Evolutionary conservation across 1,140 invertebrate genomes (phyloP), one percentile per base, ranked within the genome.

Genomic region (Agrypnia vestita): DNA sequence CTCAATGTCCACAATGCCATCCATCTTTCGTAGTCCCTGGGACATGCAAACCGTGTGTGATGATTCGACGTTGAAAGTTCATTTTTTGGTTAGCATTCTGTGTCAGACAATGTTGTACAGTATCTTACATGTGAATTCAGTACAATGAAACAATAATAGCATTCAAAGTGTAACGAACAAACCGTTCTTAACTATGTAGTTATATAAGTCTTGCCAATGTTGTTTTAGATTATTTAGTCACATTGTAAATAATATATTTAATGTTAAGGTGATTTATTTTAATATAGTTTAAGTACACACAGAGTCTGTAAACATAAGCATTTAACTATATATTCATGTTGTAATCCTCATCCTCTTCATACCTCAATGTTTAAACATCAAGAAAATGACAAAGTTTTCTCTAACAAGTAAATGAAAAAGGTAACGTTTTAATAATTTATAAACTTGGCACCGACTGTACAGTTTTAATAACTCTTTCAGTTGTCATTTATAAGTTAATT

Each of bases 1-100:
- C 90, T 7, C 85, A 89, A 56, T 92, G 91, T 74, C 91, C 91
- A 0, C 90, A 92, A 80, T 92, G 91, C 83, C 91, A 92, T 85
- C 91, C 91, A 13, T 91, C 90, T 13, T 92, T 91, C 80, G 84
- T 92, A 25, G 85, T 87, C 25, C 91, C 91, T 4, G 91, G 91
- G 43, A 89, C 89, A 46, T 92, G 91, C 81, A 90, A 91, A 82
- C 91, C 91, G 4, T 92, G 91, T 76, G 87, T 92, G 25, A 88
- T 89, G 1, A 88, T 88, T 64, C 86, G 88, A 85, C 82, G 82
- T 61, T 83, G 77, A 78, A 59, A 46, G 21, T 13, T 8, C 10
- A n/a, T n/a, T 13, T 49, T 53, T 53, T 53, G 8, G n/a, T 43
- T 7, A 62, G 35, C 25, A 35, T 4, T 7, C 25, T 35, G 13